These are phyloP conservation scores for Euproctis similis DNA, from an alignment of 2,888 invertebrate genomes.

Conservation along the genomic window DNA sequence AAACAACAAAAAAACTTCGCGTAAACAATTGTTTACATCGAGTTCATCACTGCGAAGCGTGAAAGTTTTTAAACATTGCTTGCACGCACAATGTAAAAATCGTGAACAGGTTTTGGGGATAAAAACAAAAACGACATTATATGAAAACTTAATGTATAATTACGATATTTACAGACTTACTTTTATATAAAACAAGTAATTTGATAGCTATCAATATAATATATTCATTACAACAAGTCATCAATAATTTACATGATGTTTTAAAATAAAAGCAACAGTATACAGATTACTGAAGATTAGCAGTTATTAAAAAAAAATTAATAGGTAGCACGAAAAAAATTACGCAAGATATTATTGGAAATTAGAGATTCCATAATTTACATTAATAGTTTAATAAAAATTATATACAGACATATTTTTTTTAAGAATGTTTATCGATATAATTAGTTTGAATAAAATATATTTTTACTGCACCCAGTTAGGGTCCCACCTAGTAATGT, in stretches of 20 bases:
- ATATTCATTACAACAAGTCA: conserved; percentile 73
- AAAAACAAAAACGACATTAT: conserved; percentile 68
- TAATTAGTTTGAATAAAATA: conserved; percentile 30
- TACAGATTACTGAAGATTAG: conserved; percentile 61
- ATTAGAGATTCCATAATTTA: conserved; percentile 72
- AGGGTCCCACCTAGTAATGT: too few relatives aligned
- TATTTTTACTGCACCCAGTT: too few relatives aligned
- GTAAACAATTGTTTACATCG: conserved; percentile 3
- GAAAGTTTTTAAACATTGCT: too few relatives aligned
- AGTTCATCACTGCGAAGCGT: background rate
- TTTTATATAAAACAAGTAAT: conserved; percentile 74
- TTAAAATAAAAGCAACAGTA: conserved; percentile 69
- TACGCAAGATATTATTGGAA: conserved; percentile 61
- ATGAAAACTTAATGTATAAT: conserved; percentile 77
- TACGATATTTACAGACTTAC: conserved; percentile 74
- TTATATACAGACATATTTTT: conserved; percentile 57
- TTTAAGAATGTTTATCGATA: conserved; percentile 59
- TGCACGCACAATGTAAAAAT: background rate
- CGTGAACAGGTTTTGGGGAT: conserved; percentile 18
- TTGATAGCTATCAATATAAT: conserved; percentile 73
- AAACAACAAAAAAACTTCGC: conserved; percentile 12
- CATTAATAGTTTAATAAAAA: conserved; percentile 57
- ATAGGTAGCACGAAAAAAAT: conserved; percentile 55
- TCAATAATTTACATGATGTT: conserved; percentile 71
- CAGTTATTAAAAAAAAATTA: conserved; percentile 49